These are phyloP conservation scores for Stenoptilia bipunctidactyla DNA, from an alignment of 2,888 invertebrate genomes.

Conservation along the genomic window DNA sequence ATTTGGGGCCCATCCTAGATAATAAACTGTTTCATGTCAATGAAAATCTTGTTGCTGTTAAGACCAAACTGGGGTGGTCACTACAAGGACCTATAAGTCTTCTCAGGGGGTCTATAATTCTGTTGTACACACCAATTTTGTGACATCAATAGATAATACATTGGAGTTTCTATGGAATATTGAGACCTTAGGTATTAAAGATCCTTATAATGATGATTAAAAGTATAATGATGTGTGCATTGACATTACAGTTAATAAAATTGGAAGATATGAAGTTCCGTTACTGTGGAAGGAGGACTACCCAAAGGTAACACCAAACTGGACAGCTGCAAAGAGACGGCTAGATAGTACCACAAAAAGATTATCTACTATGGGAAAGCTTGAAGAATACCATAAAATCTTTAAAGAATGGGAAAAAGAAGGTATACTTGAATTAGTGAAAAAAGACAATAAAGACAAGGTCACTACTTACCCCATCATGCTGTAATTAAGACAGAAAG, in stretches of 20 bases:
- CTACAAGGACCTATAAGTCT: not conserved
- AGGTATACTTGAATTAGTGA: slow-evolving; percentile 1
- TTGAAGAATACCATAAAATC: slow-evolving; percentile 4
- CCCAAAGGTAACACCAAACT: slow-evolving; percentile 4
- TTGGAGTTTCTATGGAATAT: not conserved
- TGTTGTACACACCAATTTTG: too few species aligned
- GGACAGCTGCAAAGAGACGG: not conserved
- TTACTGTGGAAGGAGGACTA: slow-evolving; percentile 3
- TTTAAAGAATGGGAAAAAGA: slow-evolving; percentile 3
- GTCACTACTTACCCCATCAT: slow-evolving; percentile 8
- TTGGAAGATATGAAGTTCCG: slow-evolving; percentile 7
- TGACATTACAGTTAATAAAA: not conserved
- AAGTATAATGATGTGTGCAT: not conserved
- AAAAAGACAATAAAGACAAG: not conserved
- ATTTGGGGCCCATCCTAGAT: not conserved
- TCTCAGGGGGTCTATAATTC: too few species aligned
- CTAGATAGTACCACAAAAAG: slow-evolving; percentile 5
- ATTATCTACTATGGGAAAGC: slow-evolving; percentile 2
- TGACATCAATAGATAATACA: not conserved
- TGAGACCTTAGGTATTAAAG: not conserved
- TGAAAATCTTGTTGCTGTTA: not conserved
- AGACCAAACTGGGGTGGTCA: not conserved
- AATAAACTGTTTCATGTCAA: not conserved
- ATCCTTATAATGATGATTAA: not conserved
- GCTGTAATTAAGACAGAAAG: slow-evolving; percentile 9